Evolutionary conservation across 2,113 vertebrate species (phyloP), one percentile per base, ranked within the genome.

Genomic region (Equus przewalskii): DNA sequence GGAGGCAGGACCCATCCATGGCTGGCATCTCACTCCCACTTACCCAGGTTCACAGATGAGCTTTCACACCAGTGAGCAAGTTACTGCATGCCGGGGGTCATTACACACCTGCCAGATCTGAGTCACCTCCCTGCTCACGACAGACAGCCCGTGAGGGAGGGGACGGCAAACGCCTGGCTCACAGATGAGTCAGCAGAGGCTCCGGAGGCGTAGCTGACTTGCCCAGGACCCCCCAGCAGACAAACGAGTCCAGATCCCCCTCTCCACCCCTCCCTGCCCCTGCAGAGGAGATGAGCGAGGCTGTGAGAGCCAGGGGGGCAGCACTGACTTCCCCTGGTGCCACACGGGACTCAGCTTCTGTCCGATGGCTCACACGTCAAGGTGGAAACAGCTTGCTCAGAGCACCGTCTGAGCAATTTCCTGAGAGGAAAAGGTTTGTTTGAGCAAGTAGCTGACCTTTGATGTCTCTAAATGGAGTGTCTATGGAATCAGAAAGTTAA

Each of bases 401-500:
- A 75, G 10, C 22, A 4, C 82, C 49, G 9, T 51, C 54, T 1
- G 13, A 21, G 21, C 18, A 14, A 11, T 36, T 93, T 85, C 64
- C 54, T 76, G 14, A 44, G 5, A 2, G 26, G 51, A 30, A 58
- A 33, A 1, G 49, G 44, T 24, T 85, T 44, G 15, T 91, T 81
- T 49, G 81, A 4, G 1, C 1, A 7, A 21, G 33, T 21, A 64
- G 36, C 69, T 75, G 41, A 94, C 81, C 83, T 65, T 75, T 18
- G 54, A 81, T 67, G 41, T 73, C 94, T 81, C 1, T 54, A 83
- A 80, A 33, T 11, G 6, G 46, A 87, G 51, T 65, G 13, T 56
- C 73, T 56, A 0, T 46, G 33, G 80, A 90, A 64, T 60, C 73
- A 58, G 67, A 89, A 73, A 86, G 96, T 89, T 58, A 88, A 81